Evolutionary conservation across 2,888 invertebrate species (phyloP), one percentile per base, ranked within the genome.

Genomic region (Therioaphis trifolii): DNA sequence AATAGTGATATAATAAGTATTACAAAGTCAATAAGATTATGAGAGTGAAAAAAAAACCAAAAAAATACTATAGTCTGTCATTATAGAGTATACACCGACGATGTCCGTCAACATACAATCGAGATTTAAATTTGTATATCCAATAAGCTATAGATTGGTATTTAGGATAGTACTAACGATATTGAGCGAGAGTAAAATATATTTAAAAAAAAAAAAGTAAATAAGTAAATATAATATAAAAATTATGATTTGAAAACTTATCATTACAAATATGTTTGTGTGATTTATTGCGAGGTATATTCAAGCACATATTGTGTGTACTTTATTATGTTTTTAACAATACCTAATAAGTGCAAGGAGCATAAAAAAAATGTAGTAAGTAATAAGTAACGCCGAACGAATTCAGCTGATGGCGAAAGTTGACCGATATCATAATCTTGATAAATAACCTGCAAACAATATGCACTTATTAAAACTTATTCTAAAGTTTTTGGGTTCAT

Each of bases 151-250:
- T n/a, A n/a, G 68, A 21, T 21, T 15, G n/a, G 68, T 68, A 68
- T 68, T 40, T 68, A 68, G 68, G 68, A 40, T 40, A 40, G 68
- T 68, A 68, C n/a, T n/a, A n/a, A n/a, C n/a, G 68, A 68, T 35
- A 40, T 40, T 21, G 40, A 68, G 40, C 40, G 40, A 21, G 68
- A 21, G 40, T 68, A n/a, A 68, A 21, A 61, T 27, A 27, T 15
- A 15, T 61, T 1, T n/a, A n/a, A 12, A 21, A 12, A 68, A 21
- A 40, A 68, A 68, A 40, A 68, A 21, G 21, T n/a, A 40, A 40
- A 68, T 68, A 68, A 68, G 68, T 40, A 68, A 68, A 21, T 40
- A 21, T 68, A 21, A n/a, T n/a, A n/a, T n/a, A n/a, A n/a, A n/a
- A n/a, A n/a, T n/a, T 21, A 40, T 68, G 68, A 68, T 40, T 68